Evolutionary conservation across 2,888 invertebrate species (phyloP), one percentile per base, ranked within the genome.

Genomic region (Nemotelus pantherinus): DNA sequence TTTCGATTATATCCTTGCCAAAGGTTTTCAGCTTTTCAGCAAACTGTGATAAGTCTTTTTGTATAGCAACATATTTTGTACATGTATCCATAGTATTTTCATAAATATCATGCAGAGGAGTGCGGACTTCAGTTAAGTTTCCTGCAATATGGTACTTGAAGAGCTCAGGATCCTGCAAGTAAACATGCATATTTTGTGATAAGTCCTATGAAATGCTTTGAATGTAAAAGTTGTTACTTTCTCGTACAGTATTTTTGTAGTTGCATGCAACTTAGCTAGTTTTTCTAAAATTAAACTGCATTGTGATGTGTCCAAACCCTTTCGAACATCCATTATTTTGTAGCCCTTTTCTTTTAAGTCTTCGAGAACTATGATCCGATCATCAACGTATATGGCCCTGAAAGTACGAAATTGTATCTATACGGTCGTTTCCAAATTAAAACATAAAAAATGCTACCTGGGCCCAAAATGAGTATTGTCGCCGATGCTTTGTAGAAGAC

Each of bases 191-290:
- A 25, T 25, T 25, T 25, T 25, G 10, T 9, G 1, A 25, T 25
- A 25, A 25, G 25, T 25, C 1, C 25, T 25, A 25, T 25, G 25
- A 25, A 25, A 25, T 25, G 25, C 25, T 25, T 25, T 25, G 25
- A 25, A 25, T 25, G 25, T 25, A 25, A 25, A 25, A 25, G 10
- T 53, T 45, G 68, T 76, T 83, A 89, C 90, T 85, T 88, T 88
- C 82, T 89, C 88, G 79, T 86, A 86, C 58, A 90, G 81, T 53
- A 89, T 87, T 64, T 89, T 87, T 2, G 89, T 89, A 10, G 87
- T 84, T 3, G 89, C 90, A 82, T 90, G 90, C 81, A 89, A 88
- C 80, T 85, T 87, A 0, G 89, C 90, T 79, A 90, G 83, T 83
- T 88, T 89, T 78, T 86, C 85, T 10, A 90, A 81, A 7, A 89